Base-by-base conservation (phyloP, 2,113 vertebrate genomes). In the Archilochus colubris region DNA sequence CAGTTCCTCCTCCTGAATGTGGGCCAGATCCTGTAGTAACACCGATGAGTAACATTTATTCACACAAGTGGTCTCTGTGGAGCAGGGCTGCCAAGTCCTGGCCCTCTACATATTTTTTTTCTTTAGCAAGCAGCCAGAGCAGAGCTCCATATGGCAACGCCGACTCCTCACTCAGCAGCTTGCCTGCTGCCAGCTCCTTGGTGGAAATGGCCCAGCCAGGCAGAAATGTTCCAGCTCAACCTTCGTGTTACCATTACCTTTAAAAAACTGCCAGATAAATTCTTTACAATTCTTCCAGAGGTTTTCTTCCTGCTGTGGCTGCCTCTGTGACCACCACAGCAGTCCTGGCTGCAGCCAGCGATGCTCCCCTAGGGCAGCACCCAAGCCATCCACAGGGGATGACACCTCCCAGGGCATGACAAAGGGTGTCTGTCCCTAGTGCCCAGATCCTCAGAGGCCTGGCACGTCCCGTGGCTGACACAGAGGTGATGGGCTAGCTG, bases 111-210 rank as follows among this genome's bases (percentile, higher is more conserved):
- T 40, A 62, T 76, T 77, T 95, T 77, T 94, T 77, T 94, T 31
- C n/a, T 25, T 76, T 46, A 91, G 92, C 58, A n/a, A 82, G 86
- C 87, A 93, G 95, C 83, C 91, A 57, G 86, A 93, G 76, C 83
- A 48, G 21, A 80, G 81, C 93, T 97, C 96, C 96, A 97, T 91
- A 89, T 97, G 96, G 94, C 96, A 94, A 67, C 7, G 5, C 91
- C 12, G 4, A 67, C 82, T 90, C 95, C 86, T 96, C 94, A 96
- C 94, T 96, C 92, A 92, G 91, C 95, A 91, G 93, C 94, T 95
- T 68, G n/a, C 58, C 82, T 33, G 83, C 94, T 83, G 93, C 96
- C 95, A 96, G 89, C 72, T 88, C 87, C 91, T 80, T 14, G 0
- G 40, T 82, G 83, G 50, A 87, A 89, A 80, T 1, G 3, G 63